These are phyloP conservation scores for Drosophila nigromelanica DNA, from an alignment of 1,140 invertebrate species.

Conservation along the genomic window DNA sequence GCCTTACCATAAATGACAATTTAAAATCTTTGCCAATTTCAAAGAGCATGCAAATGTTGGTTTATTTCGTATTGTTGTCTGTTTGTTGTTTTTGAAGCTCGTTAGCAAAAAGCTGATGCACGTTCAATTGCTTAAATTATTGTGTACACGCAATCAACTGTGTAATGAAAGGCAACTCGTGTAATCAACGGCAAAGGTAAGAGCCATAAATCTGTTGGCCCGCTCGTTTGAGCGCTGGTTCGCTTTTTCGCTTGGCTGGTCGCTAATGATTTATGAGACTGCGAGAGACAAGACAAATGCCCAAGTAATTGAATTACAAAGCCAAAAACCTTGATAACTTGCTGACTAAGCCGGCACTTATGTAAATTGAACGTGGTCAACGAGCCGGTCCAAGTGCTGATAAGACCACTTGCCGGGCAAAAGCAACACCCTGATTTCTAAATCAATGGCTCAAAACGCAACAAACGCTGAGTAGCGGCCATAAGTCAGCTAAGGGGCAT, in stretches of 20 bases:
- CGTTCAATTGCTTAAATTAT: slow-evolving; percentile 66
- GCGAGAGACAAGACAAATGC: slow-evolving; percentile 67
- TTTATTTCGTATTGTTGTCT: not conserved
- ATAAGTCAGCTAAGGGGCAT: slow-evolving; percentile 49
- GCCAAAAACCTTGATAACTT: slow-evolving; percentile 63
- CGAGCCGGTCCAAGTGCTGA: slow-evolving; percentile 41
- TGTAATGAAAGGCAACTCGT: slow-evolving; percentile 65
- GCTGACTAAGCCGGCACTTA: slow-evolving; percentile 75
- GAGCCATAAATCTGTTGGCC: slow-evolving; percentile 64
- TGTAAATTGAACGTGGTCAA: slow-evolving; percentile 64
- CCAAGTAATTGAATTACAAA: slow-evolving; percentile 79
- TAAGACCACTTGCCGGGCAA: slow-evolving; percentile 44
- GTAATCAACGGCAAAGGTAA: slow-evolving; percentile 53
- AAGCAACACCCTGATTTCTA: slow-evolving; percentile 67
- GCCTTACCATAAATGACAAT: not conserved
- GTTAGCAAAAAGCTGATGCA: slow-evolving; percentile 40
- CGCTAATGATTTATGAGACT: slow-evolving; percentile 73
- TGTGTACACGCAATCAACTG: slow-evolving; percentile 76
- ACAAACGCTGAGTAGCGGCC: slow-evolving; percentile 22
- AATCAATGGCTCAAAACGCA: slow-evolving; percentile 67
- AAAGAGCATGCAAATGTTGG: slow-evolving; percentile 10
- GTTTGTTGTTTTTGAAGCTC: slow-evolving; percentile 4
- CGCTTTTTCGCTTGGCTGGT: slow-evolving; percentile 20
- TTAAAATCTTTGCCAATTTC: not conserved
- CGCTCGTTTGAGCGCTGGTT: not conserved